Conservation (phyloP, 2,888 invertebrate genomes). For the Leuctra nigra region DNA sequence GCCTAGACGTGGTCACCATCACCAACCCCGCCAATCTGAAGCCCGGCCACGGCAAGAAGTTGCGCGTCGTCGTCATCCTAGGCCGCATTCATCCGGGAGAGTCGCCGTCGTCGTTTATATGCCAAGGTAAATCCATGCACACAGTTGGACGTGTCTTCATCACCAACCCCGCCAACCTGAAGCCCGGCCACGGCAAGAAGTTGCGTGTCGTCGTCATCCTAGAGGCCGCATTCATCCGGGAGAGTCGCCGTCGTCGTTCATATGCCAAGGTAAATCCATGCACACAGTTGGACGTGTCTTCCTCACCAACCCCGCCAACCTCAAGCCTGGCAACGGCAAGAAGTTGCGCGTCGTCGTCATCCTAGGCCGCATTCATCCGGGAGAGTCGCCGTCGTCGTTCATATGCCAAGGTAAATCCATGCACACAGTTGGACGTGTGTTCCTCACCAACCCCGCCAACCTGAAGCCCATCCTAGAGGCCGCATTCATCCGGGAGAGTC, state of each 20-base stretch:
- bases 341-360: slow-evolving; percentile 77
- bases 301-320: slow-evolving; percentile 42
- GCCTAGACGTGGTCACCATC: slow-evolving; percentile 84
- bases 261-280: slow-evolving; percentile 69
- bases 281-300: too few relatives aligned
- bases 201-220: slow-evolving; percentile 79
- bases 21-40: slow-evolving; percentile 43
- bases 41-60: slow-evolving; percentile 39
- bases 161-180: slow-evolving; percentile 43
- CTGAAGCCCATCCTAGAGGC: too few relatives aligned
- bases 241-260: slow-evolving; percentile 88
- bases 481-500: slow-evolving; percentile 92
- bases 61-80: slow-evolving; percentile 78
- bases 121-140: slow-evolving; percentile 61
- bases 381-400: slow-evolving; percentile 90
- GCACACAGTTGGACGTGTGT: too few relatives aligned
- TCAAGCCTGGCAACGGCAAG: slow-evolving; percentile 35
- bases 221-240: slow-evolving; percentile 88
- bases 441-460: too few relatives aligned
- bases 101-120: slow-evolving; percentile 88
- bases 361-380: slow-evolving; percentile 84
- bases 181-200: slow-evolving; percentile 38
- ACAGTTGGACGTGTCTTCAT: too few relatives aligned
- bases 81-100: slow-evolving; percentile 92
- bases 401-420: slow-evolving; percentile 73